A percentile compares a stretch with the other conserved stretches of the same genome.
Evolutionary conservation across 2,888 invertebrate species (phyloP).

Genomic region (Cephus sareptanus): DNA sequence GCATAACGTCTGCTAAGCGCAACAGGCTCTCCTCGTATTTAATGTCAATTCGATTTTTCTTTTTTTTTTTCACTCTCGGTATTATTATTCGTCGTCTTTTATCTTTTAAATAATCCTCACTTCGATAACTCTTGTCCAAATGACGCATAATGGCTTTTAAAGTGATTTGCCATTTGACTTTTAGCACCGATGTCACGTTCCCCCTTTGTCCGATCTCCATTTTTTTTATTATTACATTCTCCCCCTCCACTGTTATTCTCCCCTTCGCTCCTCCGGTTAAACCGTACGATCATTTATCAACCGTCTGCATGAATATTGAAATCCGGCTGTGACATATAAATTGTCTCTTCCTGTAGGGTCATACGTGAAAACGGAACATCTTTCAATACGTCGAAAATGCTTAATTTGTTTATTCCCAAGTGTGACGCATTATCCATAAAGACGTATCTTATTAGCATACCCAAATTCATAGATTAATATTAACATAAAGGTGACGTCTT

Average conservation of each 20-base stretch:
- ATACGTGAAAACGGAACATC: conserved; percentile 23
- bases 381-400: neutral
- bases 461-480: neutral
- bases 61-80: neutral
- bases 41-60: neutral
- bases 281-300: neutral
- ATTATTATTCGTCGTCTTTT: neutral
- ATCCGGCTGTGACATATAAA: conserved; percentile 30
- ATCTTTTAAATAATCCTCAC: neutral
- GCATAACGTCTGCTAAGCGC: neutral
- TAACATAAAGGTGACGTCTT: neutral
- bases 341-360: conserved; percentile 37
- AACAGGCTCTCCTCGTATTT: neutral
- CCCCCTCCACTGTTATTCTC: neutral
- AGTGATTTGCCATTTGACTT: no score
- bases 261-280: neutral
- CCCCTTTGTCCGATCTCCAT: neutral
- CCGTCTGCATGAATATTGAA: neutral
- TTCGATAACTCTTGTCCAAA: neutral
- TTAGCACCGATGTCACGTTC: neutral
- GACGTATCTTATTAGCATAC: neutral
- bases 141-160: no score
- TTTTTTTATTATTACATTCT: neutral
- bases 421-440: neutral
- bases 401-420: neutral